These are phyloP conservation scores for Arrhamphus sclerolepis DNA, from an alignment of 2,797 vertebrate species.

Conservation along the genomic window DNA sequence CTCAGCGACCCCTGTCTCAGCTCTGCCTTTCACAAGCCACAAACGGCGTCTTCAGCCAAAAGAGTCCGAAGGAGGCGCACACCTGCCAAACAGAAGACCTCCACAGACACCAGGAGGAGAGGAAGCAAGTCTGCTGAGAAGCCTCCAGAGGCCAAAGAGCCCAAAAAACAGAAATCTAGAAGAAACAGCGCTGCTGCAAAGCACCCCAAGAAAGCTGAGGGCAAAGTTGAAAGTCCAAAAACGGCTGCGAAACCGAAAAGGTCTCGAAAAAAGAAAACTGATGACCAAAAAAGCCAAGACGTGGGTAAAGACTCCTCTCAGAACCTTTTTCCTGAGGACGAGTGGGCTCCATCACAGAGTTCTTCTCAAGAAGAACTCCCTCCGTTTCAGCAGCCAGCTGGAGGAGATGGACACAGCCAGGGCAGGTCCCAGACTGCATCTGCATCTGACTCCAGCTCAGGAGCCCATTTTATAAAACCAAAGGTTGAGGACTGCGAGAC, in stretches of 20 bases:
- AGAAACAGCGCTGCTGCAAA: conserved; percentile 73
- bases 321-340: conserved; percentile 72
- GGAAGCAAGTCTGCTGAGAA: conserved; percentile 70
- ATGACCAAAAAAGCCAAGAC: conserved; percentile 65
- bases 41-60: conserved; percentile 69
- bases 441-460: conserved; percentile 63
- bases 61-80: conserved; percentile 75
- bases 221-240: conserved; percentile 47
- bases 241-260: conserved; percentile 61
- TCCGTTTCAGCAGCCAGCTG: conserved; percentile 72
- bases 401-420: conserved; percentile 19
- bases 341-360: conserved; percentile 64
- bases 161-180: conserved; percentile 75
- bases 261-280: conserved; percentile 68
- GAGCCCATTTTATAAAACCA: conserved; percentile 69
- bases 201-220: conserved; percentile 75
- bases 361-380: conserved; percentile 77
- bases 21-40: conserved; percentile 55
- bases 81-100: conserved; percentile 82
- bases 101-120: conserved; percentile 72
- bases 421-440: conserved; percentile 62
- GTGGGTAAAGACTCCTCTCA: conserved; percentile 64
- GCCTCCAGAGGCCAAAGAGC: conserved; percentile 70
- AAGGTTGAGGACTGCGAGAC: conserved; percentile 80
- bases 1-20: conserved; percentile 81